A percentile compares a stretch with the other conserved stretches of the same genome.
These are phyloP conservation scores for Periplaneta americana DNA, from an alignment of 1,140 invertebrate genomes.

Conservation along the genomic window DNA sequence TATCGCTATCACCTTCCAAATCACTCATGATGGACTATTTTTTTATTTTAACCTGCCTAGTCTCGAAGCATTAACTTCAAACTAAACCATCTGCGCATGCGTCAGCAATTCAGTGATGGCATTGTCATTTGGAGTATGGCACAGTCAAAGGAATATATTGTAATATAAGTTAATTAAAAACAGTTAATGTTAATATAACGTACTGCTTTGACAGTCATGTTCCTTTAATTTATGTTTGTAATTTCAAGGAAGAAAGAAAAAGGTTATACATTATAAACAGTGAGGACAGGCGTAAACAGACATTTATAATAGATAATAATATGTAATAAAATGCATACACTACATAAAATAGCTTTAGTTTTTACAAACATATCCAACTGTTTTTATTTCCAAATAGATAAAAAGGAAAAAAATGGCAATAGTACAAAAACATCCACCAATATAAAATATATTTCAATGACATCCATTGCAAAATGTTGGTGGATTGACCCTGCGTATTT, in stretches of 20 bases:
- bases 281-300: not conserved
- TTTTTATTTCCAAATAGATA: not conserved
- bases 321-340: not conserved
- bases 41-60: too few species aligned
- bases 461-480: not conserved
- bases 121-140: not conserved
- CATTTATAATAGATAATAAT: not conserved
- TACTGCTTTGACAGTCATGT: not conserved
- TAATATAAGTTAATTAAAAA: not conserved
- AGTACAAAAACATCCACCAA: not conserved
- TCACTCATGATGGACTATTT: too few species aligned
- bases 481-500: not conserved
- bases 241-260: not conserved
- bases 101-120: too few species aligned
- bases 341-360: not conserved
- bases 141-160: not conserved
- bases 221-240: not conserved
- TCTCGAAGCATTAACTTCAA: too few species aligned
- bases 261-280: not conserved
- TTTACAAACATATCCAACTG: not conserved
- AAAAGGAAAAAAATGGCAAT: not conserved
- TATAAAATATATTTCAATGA: not conserved
- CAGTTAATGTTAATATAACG: not conserved
- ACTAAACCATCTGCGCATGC: too few species aligned
- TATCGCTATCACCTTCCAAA: too few species aligned